A percentile compares a stretch with the other conserved stretches of the same genome.
phyloP scores from a whole-genome alignment of 2,888 invertebrate species.

The Theretra japonica region DNA sequence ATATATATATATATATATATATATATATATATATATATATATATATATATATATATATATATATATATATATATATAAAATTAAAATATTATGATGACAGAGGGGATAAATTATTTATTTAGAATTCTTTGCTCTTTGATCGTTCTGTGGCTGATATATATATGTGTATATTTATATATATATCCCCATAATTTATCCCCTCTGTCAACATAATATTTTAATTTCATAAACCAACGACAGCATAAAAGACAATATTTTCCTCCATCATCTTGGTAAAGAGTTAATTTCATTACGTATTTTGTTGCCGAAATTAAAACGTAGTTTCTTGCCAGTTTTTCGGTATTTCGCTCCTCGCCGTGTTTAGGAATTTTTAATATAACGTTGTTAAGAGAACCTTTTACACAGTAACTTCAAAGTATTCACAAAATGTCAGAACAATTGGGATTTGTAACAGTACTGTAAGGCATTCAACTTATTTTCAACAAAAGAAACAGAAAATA shows the following conservation, averaged over 20 bases:
- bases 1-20: no score
- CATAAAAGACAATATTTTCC: background rate
- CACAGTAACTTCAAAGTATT: slow-evolving; percentile 10
- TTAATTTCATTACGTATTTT: slow-evolving; percentile 10
- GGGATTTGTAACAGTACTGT: background rate
- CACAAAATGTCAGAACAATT: background rate
- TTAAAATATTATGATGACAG: no score
- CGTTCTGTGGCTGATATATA: no score
- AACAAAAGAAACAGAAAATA: background rate
- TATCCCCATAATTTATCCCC: no score
- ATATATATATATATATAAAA: no score
- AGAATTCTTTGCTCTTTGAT: no score
- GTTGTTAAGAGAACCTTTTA: background rate
- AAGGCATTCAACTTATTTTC: background rate
- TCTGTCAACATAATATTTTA: no score
- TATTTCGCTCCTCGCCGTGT: slow-evolving; percentile 10
- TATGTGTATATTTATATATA: no score
- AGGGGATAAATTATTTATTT: no score
- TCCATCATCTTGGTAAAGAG: background rate
- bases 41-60: no score
- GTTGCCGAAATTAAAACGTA: slow-evolving; percentile 5
- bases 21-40: no score
- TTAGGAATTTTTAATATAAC: slow-evolving; percentile 25
- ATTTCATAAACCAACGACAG: background rate
- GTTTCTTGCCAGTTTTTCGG: slow-evolving; percentile 6